Base-by-base conservation (phyloP, 2,113 vertebrate species). In the Orthochromis indermauri region DNA sequence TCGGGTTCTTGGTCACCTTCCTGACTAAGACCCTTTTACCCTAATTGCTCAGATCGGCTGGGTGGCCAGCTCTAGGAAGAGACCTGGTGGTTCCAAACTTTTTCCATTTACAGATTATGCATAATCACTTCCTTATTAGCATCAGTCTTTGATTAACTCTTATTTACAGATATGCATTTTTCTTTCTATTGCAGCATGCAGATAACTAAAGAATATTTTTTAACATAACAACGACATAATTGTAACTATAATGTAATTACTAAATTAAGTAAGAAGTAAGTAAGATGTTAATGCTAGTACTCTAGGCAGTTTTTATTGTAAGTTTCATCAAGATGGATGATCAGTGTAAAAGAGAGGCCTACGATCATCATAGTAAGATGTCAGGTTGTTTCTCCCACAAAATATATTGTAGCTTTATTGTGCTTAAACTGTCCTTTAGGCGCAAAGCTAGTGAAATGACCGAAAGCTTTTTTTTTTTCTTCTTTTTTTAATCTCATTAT, bases 381-480 rank as follows among this genome's bases (percentile, higher is more conserved):
- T 12, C 26, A 78, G 71, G 45, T 28, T 49, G 26, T 49, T 78
- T 78, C 71, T 47, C 40, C 42, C 14, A 47, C 26, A 78, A 49
- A 78, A 78, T 78, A 49, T 31, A 49, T 13, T 78, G 24, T 12
- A 31, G 24, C 42, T 31, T 76, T 78, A 78, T 19, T 76, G 42
- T 28, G 24, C 42, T 76, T 31, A 49, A 49, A 76, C 24, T 49
- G 10, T 31, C 16, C 16, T 78, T 45, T 26, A 42, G 8, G n/a
- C 3, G 1, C 35, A 45, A 42, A 45, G 37, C 37, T 45, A 73
- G 63, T 68, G 63, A 68, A 68, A 68, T 68, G 19, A 13, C 7
- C 3, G 5, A 73, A 16, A 45, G 13, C 2, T 26, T 42, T 42
- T 40, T 35, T 10, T 33, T 7, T 0, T 35, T 1, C 1, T 6